Percentiles rank a stretch among this genome's conserved stretches.
phyloP scores from a whole-genome alignment of 1,140 invertebrate species.

The Aphaenogaster rudis region DNA sequence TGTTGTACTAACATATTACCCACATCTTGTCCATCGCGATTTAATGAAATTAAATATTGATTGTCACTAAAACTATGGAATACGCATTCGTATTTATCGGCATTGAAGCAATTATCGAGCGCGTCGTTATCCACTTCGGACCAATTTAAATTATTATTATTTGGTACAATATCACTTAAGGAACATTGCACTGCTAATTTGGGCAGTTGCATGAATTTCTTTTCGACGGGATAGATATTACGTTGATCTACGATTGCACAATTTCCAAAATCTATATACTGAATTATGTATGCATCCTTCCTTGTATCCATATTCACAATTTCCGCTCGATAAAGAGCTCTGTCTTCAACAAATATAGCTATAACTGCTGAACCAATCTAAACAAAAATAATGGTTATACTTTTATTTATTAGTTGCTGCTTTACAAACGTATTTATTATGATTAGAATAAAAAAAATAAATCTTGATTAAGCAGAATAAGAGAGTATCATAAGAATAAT shows the following conservation, averaged over 20 bases:
- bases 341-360: slow-evolving; percentile 90
- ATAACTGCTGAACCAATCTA: slow-evolving; percentile 89
- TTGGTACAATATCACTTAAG: slow-evolving; percentile 88
- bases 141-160: slow-evolving; percentile 86
- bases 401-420: slow-evolving; percentile 11
- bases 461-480: slow-evolving; percentile 11
- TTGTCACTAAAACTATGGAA: slow-evolving; percentile 86
- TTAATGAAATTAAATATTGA: slow-evolving; percentile 87
- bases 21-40: slow-evolving; percentile 84
- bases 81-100: slow-evolving; percentile 87
- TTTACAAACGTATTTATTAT: not conserved
- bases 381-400: slow-evolving; percentile 78
- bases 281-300: slow-evolving; percentile 88
- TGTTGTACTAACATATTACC: slow-evolving; percentile 82
- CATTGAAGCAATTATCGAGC: slow-evolving; percentile 88
- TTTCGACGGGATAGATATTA: slow-evolving; percentile 90
- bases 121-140: slow-evolving; percentile 83
- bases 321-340: slow-evolving; percentile 90
- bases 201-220: slow-evolving; percentile 89
- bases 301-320: slow-evolving; percentile 87
- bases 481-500: slow-evolving; percentile 22
- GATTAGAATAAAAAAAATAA: slow-evolving; percentile 22
- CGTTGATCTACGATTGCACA: slow-evolving; percentile 87
- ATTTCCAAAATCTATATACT: slow-evolving; percentile 93
- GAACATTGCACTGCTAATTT: slow-evolving; percentile 90